Conservation (phyloP, 2,113 vertebrate species). For the Cololabis saira region DNA sequence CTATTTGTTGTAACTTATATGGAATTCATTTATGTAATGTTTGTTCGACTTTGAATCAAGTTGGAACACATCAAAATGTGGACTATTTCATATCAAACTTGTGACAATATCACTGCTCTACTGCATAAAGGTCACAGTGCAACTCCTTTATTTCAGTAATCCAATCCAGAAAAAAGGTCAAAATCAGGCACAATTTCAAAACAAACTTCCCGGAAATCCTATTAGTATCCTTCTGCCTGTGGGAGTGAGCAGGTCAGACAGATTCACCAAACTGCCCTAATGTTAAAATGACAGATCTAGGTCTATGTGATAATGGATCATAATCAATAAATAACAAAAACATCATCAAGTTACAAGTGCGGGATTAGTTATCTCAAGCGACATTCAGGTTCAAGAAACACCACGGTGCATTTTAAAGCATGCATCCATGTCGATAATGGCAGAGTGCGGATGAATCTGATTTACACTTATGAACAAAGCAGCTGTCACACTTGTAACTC, state of each 20-base stretch:
- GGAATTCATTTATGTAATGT: too few species aligned
- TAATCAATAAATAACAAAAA: background rate
- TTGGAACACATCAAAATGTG: background rate
- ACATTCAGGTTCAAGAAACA: too few species aligned
- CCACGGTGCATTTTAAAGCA: background rate
- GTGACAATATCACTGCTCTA: background rate
- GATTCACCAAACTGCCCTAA: background rate
- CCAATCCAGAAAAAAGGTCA: background rate
- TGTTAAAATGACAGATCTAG: too few species aligned
- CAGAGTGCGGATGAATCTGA: slow-evolving; percentile 7
- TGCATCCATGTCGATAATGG: background rate
- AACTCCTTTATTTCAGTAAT: background rate
- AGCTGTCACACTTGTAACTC: slow-evolving; percentile 45
- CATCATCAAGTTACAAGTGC: background rate
- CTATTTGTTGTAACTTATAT: too few species aligned
- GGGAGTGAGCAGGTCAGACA: background rate
- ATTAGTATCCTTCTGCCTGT: background rate
- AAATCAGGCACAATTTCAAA: background rate
- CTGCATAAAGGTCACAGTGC: background rate
- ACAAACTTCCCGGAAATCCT: background rate
- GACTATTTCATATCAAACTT: background rate
- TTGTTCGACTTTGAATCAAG: too few species aligned
- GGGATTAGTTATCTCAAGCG: too few species aligned
- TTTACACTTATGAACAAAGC: slow-evolving; percentile 50
- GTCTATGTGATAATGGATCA: too few species aligned